Percentiles rank a stretch among this genome's conserved stretches.
These are phyloP conservation scores for Heliconius charithonia DNA, from an alignment of 2,888 invertebrate genomes.

Conservation along the genomic window DNA sequence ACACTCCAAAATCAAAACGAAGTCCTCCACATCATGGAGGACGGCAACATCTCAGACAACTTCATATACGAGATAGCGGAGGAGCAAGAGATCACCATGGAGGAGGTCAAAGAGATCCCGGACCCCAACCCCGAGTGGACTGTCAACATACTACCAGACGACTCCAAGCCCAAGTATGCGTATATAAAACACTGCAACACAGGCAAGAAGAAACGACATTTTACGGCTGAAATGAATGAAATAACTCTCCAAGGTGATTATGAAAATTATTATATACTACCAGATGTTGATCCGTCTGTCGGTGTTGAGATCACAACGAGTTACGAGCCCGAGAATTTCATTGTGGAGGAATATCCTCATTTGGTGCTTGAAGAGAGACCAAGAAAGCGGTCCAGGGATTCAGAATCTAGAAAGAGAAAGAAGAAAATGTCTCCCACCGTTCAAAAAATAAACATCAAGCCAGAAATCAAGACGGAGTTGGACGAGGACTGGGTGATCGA, in stretches of 20 bases:
- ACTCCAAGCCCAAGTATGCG: slow-evolving; percentile 70
- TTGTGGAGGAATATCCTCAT: slow-evolving; percentile 73
- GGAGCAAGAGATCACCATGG: slow-evolving; percentile 78
- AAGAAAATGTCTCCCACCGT: slow-evolving; percentile 58
- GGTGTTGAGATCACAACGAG: slow-evolving; percentile 76
- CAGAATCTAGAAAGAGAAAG: slow-evolving; percentile 47
- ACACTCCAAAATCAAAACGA: slow-evolving; percentile 53
- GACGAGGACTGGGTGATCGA: slow-evolving; percentile 74
- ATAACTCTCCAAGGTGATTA: slow-evolving; percentile 73
- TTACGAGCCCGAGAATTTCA: slow-evolving; percentile 75
- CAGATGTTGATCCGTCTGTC: slow-evolving; percentile 75
- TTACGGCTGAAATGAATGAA: slow-evolving; percentile 75
- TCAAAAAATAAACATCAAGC: slow-evolving; percentile 55
- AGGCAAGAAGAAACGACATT: slow-evolving; percentile 75
- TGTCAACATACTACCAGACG: slow-evolving; percentile 73
- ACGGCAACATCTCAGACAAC: slow-evolving; percentile 66
- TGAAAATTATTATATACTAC: slow-evolving; percentile 78
- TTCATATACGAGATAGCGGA: slow-evolving; percentile 80
- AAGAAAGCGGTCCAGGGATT: slow-evolving; percentile 61
- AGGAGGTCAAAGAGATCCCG: slow-evolving; percentile 74
- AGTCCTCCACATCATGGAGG: slow-evolving; percentile 69
- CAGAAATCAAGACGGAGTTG: slow-evolving; percentile 56
- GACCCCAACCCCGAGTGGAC: slow-evolving; percentile 68
- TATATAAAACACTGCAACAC: slow-evolving; percentile 75
- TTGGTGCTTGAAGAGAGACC: slow-evolving; percentile 70